A percentile compares a stretch with the other conserved stretches of the same genome.
Evolutionary conservation across 2,888 invertebrate genomes (phyloP).

Genomic region (Xanthorhoe spadicearia): DNA sequence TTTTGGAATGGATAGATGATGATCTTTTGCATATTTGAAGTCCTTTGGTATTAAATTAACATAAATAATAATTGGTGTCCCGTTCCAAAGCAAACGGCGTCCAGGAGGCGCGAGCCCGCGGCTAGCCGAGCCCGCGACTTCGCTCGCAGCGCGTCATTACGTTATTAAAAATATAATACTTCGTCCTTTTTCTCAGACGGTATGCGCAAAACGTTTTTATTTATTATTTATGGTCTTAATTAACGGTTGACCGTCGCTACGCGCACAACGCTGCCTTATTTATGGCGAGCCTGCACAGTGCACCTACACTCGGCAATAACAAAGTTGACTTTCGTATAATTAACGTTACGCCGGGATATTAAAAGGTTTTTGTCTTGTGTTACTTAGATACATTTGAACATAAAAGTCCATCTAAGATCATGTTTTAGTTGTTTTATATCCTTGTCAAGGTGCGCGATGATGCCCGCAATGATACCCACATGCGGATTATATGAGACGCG

Average conservation of each 20-base stretch:
- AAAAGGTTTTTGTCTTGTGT: not conserved
- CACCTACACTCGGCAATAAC: constrained; percentile 13
- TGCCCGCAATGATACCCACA: not conserved
- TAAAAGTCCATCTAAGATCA: not conserved
- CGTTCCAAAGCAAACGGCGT: constrained; percentile 9
- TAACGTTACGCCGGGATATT: constrained; percentile 7
- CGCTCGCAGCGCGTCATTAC: constrained; percentile 52
- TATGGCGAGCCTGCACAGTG: constrained; percentile 25
- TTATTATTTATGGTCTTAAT: constrained; percentile 67
- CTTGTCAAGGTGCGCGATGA: constrained; percentile 6
- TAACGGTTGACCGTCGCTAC: constrained; percentile 47
- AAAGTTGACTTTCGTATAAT: constrained; percentile 10
- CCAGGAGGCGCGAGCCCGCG: constrained; percentile 18
- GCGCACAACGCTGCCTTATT: constrained; percentile 26
- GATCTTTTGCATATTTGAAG: not conserved
- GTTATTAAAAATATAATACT: constrained; percentile 61
- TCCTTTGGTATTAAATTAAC: not conserved
- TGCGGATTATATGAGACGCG: not conserved
- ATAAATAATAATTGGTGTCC: not conserved
- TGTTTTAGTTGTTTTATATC: constrained; percentile 4
- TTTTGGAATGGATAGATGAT: no score
- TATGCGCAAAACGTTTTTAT: constrained; percentile 45
- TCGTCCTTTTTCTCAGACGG: constrained; percentile 48
- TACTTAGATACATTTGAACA: not conserved
- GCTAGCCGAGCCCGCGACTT: constrained; percentile 14